phyloP scores from a whole-genome alignment of 2,888 invertebrate genomes.

The Drosophila eohydei region DNA sequence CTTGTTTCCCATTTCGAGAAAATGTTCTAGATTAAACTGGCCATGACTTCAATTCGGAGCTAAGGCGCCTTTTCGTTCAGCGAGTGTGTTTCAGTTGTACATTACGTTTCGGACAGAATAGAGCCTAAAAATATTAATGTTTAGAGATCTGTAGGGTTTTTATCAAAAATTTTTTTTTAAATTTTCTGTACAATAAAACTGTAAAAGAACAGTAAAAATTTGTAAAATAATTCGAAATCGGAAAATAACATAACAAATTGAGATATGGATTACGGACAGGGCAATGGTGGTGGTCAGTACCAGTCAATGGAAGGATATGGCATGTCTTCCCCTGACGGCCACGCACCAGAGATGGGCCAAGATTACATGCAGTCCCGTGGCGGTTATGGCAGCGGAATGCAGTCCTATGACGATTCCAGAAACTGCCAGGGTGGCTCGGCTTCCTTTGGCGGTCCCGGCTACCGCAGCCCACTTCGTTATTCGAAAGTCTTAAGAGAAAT shows the following conservation, averaged over 20 bases:
- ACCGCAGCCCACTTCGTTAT: slow-evolving; percentile 66
- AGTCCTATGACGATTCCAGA: slow-evolving; percentile 50
- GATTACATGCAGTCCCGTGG: slow-evolving; percentile 37
- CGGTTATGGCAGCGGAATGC: slow-evolving; percentile 34
- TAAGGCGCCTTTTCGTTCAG: neutral
- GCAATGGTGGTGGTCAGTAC: slow-evolving; percentile 40
- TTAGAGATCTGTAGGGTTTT: slow-evolving; percentile 9
- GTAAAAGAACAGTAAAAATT: neutral
- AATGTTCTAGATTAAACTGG: slow-evolving; percentile 20
- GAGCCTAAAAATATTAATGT: slow-evolving; percentile 6
- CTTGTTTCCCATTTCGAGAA: neutral
- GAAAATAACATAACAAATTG: neutral
- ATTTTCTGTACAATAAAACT: slow-evolving; percentile 21
- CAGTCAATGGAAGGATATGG: slow-evolving; percentile 51
- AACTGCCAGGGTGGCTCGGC: slow-evolving; percentile 52
- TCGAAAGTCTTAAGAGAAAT: slow-evolving; percentile 60
- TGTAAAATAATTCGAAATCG: neutral
- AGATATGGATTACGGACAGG: slow-evolving; percentile 58
- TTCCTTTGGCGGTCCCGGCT: slow-evolving; percentile 62
- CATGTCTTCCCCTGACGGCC: slow-evolving; percentile 52
- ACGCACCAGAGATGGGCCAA: slow-evolving; percentile 52
- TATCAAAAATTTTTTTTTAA: slow-evolving; percentile 11
- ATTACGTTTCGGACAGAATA: slow-evolving; percentile 57
- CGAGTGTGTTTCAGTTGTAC: slow-evolving; percentile 17
- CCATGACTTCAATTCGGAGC: slow-evolving; percentile 30